These are phyloP conservation scores for Tylochromis polylepis DNA, from an alignment of 2,113 vertebrate species.

Conservation along the genomic window DNA sequence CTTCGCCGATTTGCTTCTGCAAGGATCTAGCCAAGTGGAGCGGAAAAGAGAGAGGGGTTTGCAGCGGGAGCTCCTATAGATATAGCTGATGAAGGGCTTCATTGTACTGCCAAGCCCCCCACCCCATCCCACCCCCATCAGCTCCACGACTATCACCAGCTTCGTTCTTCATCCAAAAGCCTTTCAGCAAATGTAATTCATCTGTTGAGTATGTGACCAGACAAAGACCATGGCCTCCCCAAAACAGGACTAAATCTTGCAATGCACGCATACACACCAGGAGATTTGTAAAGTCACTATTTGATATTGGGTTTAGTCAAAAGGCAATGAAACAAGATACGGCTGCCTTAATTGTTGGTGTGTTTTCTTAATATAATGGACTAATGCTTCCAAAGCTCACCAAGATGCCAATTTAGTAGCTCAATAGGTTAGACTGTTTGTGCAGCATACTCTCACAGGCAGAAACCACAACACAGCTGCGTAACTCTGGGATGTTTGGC, in stretches of 20 bases:
- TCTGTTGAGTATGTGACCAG: constrained; percentile 53
- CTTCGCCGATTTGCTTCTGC: neutral
- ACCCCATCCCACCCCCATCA: neutral
- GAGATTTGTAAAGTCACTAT: constrained; percentile 7
- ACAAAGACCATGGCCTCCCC: neutral
- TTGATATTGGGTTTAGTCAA: neutral
- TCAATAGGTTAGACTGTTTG: neutral
- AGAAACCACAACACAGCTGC: constrained; percentile 28
- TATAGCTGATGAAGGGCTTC: constrained; percentile 52
- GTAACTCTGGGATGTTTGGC: constrained; percentile 2
- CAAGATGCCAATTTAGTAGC: neutral
- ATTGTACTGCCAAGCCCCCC: constrained; percentile 33
- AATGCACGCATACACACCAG: neutral
- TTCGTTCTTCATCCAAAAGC: neutral
- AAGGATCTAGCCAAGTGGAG: constrained; percentile 15
- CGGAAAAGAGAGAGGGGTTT: constrained; percentile 6
- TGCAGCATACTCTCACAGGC: constrained; percentile 9
- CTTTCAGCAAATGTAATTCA: constrained; percentile 37
- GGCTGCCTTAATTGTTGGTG: neutral
- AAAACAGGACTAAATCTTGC: neutral
- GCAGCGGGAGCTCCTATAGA: constrained; percentile 24
- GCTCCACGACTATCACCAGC: neutral
- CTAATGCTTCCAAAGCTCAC: neutral
- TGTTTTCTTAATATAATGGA: neutral
- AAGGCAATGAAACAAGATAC: neutral